A percentile compares a stretch with the other conserved stretches of the same genome.
Evolutionary conservation across 2,797 vertebrate species (phyloP).

Genomic region (Macrochelys suwanniensis): DNA sequence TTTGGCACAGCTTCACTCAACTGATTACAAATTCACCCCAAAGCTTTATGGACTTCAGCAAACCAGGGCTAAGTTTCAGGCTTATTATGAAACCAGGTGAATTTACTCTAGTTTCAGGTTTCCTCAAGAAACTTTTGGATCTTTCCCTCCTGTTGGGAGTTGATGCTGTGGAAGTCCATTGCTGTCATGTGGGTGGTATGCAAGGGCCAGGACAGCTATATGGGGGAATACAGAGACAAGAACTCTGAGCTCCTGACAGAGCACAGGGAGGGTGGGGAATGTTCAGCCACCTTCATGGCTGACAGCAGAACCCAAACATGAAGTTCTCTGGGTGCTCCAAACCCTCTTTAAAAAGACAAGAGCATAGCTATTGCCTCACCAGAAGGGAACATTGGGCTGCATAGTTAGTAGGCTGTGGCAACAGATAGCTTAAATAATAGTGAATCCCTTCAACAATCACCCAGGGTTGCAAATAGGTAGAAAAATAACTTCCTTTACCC

Average conservation of each 20-base stretch:
- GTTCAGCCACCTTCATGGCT: background rate
- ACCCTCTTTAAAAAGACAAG: background rate
- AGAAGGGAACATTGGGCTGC: background rate
- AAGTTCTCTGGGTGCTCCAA: background rate
- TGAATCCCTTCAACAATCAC: background rate
- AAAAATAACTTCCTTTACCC: background rate
- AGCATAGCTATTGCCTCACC: background rate
- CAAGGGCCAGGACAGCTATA: background rate
- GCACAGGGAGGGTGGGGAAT: background rate
- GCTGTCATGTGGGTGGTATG: background rate
- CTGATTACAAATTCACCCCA: background rate
- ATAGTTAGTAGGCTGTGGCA: background rate
- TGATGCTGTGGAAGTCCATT: background rate
- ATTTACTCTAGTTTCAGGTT: background rate
- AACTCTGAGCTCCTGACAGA: background rate
- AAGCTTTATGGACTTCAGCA: background rate
- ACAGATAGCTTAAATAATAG: background rate
- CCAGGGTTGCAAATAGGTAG: background rate
- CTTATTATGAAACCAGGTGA: background rate
- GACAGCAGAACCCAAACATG: background rate
- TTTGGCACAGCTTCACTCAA: background rate
- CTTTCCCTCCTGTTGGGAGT: background rate
- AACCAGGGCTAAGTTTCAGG: rapidly evolving
- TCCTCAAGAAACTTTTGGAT: background rate
- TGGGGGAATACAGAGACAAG: background rate